A percentile compares a stretch with the other conserved stretches of the same genome.
These are phyloP conservation scores for Sylvicola cinctus DNA, from an alignment of 2,888 invertebrate species.

Conservation along the genomic window DNA sequence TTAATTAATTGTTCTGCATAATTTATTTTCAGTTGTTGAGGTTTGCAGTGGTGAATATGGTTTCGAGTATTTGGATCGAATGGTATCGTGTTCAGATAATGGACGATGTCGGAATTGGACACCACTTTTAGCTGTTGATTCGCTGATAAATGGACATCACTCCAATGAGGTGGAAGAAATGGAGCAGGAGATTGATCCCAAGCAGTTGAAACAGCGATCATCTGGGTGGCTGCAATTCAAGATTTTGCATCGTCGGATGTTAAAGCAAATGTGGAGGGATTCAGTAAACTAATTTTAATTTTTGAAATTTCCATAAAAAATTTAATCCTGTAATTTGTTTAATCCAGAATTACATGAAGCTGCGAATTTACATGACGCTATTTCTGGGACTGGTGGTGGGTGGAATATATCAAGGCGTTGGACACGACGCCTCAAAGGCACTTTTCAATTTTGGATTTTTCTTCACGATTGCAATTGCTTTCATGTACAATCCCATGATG, in stretches of 20 bases:
- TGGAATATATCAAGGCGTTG: slow-evolving; percentile 47
- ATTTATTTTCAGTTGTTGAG: slow-evolving; percentile 44
- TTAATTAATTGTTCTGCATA: slow-evolving; percentile 1
- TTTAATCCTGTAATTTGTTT: slow-evolving; percentile 10
- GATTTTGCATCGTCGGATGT: slow-evolving; percentile 44
- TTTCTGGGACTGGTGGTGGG: slow-evolving; percentile 49
- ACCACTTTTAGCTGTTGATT: slow-evolving; percentile 8
- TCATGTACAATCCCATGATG: slow-evolving; percentile 66
- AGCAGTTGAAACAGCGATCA: slow-evolving; percentile 32
- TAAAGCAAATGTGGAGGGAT: slow-evolving; percentile 54
- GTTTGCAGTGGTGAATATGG: slow-evolving; percentile 67
- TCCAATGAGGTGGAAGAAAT: slow-evolving; percentile 14
- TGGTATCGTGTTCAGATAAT: slow-evolving; percentile 47
- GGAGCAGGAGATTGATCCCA: slow-evolving; percentile 25
- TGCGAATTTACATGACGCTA: slow-evolving; percentile 46
- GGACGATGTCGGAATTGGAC: slow-evolving; percentile 35
- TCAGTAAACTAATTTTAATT: slow-evolving; percentile 28
- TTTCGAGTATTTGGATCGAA: slow-evolving; percentile 35
- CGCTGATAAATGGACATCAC: not conserved
- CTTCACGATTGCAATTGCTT: slow-evolving; percentile 56
- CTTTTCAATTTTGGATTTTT: slow-evolving; percentile 71
- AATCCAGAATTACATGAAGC: slow-evolving; percentile 43
- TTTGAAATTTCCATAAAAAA: no score
- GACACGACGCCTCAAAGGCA: slow-evolving; percentile 61
- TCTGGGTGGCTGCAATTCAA: slow-evolving; percentile 44